Evolutionary conservation across 2,113 vertebrate genomes (phyloP).

Genomic region (Trichechus manatus): DNA sequence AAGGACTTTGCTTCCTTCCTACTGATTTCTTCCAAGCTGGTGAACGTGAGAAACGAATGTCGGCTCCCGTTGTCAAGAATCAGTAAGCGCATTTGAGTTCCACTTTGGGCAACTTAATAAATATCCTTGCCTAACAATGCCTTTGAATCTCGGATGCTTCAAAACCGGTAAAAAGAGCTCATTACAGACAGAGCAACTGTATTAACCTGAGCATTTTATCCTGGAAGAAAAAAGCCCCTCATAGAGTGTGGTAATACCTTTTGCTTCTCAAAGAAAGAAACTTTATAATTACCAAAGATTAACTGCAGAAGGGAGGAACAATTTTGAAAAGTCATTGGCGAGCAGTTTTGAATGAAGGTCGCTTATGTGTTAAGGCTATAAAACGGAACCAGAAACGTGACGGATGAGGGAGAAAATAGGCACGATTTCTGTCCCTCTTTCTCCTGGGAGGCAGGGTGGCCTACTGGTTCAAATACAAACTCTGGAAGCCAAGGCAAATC

Average conservation of each 20-base stretch:
- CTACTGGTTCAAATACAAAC: no score
- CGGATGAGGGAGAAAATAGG: neutral
- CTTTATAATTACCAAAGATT: neutral
- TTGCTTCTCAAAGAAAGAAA: neutral
- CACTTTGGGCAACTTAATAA: neutral
- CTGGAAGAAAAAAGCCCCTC: neutral
- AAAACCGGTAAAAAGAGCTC: neutral
- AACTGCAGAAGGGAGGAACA: neutral
- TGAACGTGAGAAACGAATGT: slow-evolving; percentile 48
- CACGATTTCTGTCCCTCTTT: neutral
- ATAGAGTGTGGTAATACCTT: neutral
- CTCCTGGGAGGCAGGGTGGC: neutral
- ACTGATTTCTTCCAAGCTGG: slow-evolving; percentile 53
- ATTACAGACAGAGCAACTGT: neutral
- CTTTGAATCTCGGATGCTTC: neutral
- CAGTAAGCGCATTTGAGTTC: slow-evolving; percentile 43
- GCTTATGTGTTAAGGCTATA: neutral
- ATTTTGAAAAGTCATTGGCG: neutral
- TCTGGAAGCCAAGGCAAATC: no score
- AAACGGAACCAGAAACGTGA: neutral
- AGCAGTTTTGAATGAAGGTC: neutral
- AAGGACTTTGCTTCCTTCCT: slow-evolving; percentile 68
- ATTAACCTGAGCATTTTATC: neutral
- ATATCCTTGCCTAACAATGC: neutral
- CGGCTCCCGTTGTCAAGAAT: slow-evolving; percentile 55